Base-by-base conservation (phyloP, 2,113 vertebrate species). In the Cercopithecus mona region DNA sequence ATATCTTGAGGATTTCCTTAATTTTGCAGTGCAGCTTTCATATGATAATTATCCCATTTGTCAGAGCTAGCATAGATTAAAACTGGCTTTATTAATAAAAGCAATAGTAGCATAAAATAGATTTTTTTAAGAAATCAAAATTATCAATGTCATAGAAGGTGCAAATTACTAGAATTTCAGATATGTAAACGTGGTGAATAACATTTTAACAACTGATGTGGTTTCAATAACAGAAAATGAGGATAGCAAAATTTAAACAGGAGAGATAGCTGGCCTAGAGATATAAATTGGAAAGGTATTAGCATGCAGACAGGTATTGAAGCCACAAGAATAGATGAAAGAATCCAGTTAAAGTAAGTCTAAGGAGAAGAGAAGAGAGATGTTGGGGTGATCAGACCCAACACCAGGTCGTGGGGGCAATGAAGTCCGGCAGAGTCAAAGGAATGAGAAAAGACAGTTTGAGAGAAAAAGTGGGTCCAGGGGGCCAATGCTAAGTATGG, bases 81-180 rank as follows among this genome's bases (percentile, higher is more conserved):
- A 59, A 50, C 32, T 45, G 40, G 16, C 66, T 90, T 76, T 86
- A 93, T 70, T 78, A 95, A 87, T 82, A 85, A 82, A 83, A 96
- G 45, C 43, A 70, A 40, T 87, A 72, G 12, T 78, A 85, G 45
- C 27, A 88, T 78, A 25, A 95, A 89, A 84, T n/a, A 45, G n/a
- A n/a, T 50, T 64, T 90, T 90, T 68, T 89, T 61, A 96, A 83
- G 78, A 96, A 72, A 48, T 75, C 4, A 50, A 75, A 48, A 66
- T 61, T 76, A 43, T n/a, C 52, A 55, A 35, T 66, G 45, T 64
- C 84, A 85, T 52, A 20, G 25, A 40, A 81, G 70, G 79, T 94
- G 6, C 8, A 89, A 43, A 48, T 81, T 78, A 68, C 72, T 81
- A 81, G 68, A 90, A 22, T 83, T 81, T 59, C 68, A 59, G 45